Percentiles rank a stretch among this genome's conserved stretches.
phyloP scores from a whole-genome alignment of 2,797 vertebrate genomes.

The Eulemur rubriventer region DNA sequence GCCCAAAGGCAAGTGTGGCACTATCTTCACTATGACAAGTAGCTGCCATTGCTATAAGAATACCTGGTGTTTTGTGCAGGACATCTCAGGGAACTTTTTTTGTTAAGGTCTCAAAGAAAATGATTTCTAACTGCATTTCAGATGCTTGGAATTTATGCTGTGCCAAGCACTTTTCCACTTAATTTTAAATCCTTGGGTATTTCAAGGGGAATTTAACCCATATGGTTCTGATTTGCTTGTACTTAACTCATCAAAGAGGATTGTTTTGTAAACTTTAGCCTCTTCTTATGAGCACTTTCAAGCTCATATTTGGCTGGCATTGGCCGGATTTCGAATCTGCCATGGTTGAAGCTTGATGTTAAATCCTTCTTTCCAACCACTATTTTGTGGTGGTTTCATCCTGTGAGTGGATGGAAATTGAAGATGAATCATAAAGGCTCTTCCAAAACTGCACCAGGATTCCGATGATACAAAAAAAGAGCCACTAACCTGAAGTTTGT shows the following conservation, averaged over 20 bases:
- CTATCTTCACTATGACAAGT: not conserved
- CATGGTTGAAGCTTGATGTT: slow-evolving; percentile 49
- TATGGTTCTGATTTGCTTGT: slow-evolving; percentile 75
- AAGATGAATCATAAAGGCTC: slow-evolving; percentile 44
- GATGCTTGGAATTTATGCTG: slow-evolving; percentile 55
- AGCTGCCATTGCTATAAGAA: not conserved
- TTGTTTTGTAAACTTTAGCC: slow-evolving; percentile 60
- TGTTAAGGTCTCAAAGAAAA: slow-evolving; percentile 51
- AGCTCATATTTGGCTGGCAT: slow-evolving; percentile 45
- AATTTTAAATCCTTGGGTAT: slow-evolving; percentile 73
- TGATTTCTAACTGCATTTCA: slow-evolving; percentile 51
- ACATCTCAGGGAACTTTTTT: not conserved
- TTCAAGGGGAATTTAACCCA: slow-evolving; percentile 79
- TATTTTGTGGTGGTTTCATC: slow-evolving; percentile 64
- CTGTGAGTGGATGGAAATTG: slow-evolving; percentile 41
- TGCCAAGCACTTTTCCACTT: slow-evolving; percentile 75
- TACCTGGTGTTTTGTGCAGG: not conserved
- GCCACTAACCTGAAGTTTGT: not conserved
- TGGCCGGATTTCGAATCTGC: slow-evolving; percentile 45
- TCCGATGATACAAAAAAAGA: not conserved
- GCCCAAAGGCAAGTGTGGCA: not conserved
- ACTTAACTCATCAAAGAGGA: slow-evolving; percentile 66
- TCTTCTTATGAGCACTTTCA: slow-evolving; percentile 38
- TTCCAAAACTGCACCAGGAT: slow-evolving; percentile 9
- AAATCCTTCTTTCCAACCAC: slow-evolving; percentile 47